These are phyloP conservation scores for Nilaparvata lugens DNA, from an alignment of 1,140 invertebrate species.

Conservation along the genomic window DNA sequence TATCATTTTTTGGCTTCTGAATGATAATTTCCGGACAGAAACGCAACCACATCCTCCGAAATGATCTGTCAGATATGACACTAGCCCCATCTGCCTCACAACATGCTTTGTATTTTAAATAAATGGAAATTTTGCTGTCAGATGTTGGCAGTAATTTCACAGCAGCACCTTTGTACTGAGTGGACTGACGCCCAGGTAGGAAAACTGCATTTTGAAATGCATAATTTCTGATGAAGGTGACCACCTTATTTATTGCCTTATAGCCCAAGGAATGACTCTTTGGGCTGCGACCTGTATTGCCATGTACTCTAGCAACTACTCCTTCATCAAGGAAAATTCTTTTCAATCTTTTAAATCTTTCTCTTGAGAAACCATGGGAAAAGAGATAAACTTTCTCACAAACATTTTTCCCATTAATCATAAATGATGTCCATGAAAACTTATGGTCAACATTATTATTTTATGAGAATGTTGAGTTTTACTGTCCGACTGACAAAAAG, in stretches of 20 bases:
- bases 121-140: not conserved
- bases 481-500: not conserved
- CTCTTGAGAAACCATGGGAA: slow-evolving; percentile 2
- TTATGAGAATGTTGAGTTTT: not conserved
- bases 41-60: not conserved
- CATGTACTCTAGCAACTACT: not conserved
- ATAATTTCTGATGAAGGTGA: slow-evolving; percentile 13
- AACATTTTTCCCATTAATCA: not conserved
- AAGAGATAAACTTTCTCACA: slow-evolving; percentile 12
- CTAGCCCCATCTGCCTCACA: slow-evolving; percentile 4
- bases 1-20: not conserved
- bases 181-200: slow-evolving; percentile 3
- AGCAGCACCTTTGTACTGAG: not conserved
- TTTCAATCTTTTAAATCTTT: slow-evolving; percentile 11
- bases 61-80: not conserved
- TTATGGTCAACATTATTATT: not conserved
- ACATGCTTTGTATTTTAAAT: slow-evolving; percentile 9
- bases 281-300: slow-evolving; percentile 7
- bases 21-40: slow-evolving; percentile 3
- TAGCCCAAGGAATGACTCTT: not conserved
- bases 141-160: slow-evolving; percentile 13
- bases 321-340: slow-evolving; percentile 5
- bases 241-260: not conserved
- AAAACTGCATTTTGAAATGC: slow-evolving; percentile 10
- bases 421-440: not conserved